Evolutionary conservation across 1,140 invertebrate species (phyloP).

Genomic region (Pemphigus obesinymphae): DNA sequence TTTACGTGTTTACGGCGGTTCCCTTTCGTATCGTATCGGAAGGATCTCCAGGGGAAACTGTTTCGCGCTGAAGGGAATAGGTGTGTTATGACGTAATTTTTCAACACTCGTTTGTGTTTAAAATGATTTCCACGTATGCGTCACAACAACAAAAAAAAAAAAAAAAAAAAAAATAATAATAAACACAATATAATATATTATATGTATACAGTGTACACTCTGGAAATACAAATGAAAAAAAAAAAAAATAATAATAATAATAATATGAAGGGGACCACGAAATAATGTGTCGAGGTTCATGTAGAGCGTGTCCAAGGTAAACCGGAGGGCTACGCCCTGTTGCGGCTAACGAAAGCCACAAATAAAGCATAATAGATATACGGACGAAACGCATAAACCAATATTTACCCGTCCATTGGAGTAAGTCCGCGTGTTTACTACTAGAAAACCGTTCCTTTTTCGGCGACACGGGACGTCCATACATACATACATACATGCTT

Average conservation of each 20-base stretch:
- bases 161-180: no score
- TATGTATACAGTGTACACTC: no score
- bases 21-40: neutral
- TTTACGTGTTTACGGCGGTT: neutral
- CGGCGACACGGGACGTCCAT: no score
- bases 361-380: neutral
- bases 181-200: no score
- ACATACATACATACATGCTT: no score
- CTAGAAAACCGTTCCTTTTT: neutral
- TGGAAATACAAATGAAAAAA: no score
- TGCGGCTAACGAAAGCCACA: conserved; percentile 19
- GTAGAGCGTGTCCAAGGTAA: conserved; percentile 38
- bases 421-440: neutral
- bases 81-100: neutral
- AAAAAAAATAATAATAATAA: neutral
- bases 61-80: neutral
- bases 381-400: neutral
- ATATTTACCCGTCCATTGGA: neutral
- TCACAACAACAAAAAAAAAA: neutral
- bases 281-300: conserved; percentile 36
- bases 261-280: conserved; percentile 19
- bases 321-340: conserved; percentile 36
- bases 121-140: neutral
- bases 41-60: neutral
- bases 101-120: neutral